Percentiles rank a stretch among this genome's conserved stretches.
phyloP scores from a whole-genome alignment of 2,888 invertebrate genomes.

The Oxyteleia sp. region DNA sequence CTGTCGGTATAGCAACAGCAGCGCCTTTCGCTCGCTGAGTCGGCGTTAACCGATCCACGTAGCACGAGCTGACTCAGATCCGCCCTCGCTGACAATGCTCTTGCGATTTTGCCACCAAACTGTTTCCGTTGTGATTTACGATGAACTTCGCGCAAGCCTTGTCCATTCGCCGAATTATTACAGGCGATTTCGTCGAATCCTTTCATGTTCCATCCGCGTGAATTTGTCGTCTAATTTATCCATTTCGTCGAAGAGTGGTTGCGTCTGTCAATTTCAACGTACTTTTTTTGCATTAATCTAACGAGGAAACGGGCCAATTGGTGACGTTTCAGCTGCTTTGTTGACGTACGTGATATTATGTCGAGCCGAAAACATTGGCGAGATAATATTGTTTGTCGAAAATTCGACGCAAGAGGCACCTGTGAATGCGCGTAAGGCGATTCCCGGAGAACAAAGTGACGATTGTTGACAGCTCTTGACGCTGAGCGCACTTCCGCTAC shows the following conservation, averaged over 20 bases:
- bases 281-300: too few species aligned
- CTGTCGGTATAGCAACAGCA: conserved; percentile 76
- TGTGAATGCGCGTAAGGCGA: too few species aligned
- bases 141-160: conserved; percentile 10
- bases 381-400: too few species aligned
- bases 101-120: conserved; percentile 38
- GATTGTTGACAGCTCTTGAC: too few species aligned
- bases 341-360: conserved; percentile 49
- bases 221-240: conserved; percentile 41
- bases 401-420: too few species aligned
- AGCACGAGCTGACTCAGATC: conserved; percentile 86
- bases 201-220: conserved; percentile 14
- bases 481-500: too few species aligned
- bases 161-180: conserved; percentile 56
- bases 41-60: conserved; percentile 82
- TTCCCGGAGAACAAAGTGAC: too few species aligned
- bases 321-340: conserved; percentile 24
- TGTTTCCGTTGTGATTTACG: conserved; percentile 20
- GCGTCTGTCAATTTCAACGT: conserved; percentile 20
- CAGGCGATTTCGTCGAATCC: conserved; percentile 23
- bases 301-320: conserved; percentile 38
- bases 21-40: conserved; percentile 85
- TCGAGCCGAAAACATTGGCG: too few species aligned
- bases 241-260: conserved; percentile 20
- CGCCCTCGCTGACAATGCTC: conserved; percentile 78